A percentile compares a stretch with the other conserved stretches of the same genome.
Evolutionary conservation across 2,888 invertebrate species (phyloP).

Genomic region (Abrostola tripartita): DNA sequence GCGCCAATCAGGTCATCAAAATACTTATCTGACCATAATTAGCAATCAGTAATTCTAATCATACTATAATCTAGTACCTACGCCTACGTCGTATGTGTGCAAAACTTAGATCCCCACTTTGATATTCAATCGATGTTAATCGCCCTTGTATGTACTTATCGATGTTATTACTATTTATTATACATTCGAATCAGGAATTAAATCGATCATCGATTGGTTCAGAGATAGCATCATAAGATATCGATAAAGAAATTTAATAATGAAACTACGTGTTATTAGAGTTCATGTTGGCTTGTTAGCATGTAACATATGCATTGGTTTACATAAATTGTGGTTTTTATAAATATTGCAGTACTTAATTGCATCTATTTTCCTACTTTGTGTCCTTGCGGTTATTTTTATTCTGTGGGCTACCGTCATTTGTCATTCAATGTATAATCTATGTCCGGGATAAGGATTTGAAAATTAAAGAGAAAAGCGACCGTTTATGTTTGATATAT

Average conservation of each 20-base stretch:
- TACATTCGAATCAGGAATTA: conserved; percentile 31
- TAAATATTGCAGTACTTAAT: conserved; percentile 10
- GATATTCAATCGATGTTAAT: conserved; percentile 40
- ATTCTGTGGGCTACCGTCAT: neutral
- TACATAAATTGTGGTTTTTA: conserved; percentile 5
- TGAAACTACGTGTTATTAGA: conserved; percentile 22
- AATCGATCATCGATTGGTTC: conserved; percentile 35
- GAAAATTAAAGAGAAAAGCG: too few relatives aligned
- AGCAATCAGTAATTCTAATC: too few relatives aligned
- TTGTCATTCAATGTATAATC: too few relatives aligned
- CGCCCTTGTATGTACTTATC: conserved; percentile 21
- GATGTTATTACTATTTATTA: conserved; percentile 33
- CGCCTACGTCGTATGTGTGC: too few relatives aligned
- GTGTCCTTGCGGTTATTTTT: neutral
- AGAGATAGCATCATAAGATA: conserved; percentile 18
- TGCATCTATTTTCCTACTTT: conserved; percentile 7
- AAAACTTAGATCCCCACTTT: conserved; percentile 17
- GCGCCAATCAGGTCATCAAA: too few relatives aligned
- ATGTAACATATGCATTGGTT: conserved; percentile 7
- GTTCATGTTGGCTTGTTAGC: conserved; percentile 13
- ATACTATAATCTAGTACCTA: too few relatives aligned
- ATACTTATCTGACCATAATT: too few relatives aligned
- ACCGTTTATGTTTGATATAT: too few relatives aligned
- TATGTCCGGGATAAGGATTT: too few relatives aligned
- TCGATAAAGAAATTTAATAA: conserved; percentile 28